phyloP scores from a whole-genome alignment of 2,113 vertebrate species.

The Phycodurus eques region DNA sequence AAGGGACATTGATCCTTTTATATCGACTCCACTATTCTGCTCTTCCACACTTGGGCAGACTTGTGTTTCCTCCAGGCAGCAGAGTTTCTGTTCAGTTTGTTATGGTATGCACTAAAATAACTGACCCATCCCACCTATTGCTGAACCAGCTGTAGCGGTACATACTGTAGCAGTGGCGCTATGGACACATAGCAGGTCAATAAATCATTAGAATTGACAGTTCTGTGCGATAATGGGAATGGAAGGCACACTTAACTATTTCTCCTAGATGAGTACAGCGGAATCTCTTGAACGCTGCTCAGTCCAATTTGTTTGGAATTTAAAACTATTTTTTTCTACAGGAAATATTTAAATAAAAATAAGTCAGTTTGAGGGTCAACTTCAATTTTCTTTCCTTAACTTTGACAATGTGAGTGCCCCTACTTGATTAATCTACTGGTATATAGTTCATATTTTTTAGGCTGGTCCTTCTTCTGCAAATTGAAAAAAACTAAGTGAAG shows the following conservation, averaged over 20 bases:
- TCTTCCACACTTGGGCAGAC: not conserved
- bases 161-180: no score
- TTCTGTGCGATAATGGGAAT: not conserved
- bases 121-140: not conserved
- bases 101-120: not conserved
- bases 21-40: not conserved
- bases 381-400: no score
- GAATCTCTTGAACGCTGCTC: no score
- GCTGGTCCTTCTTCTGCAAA: not conserved
- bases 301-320: no score
- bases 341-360: no score
- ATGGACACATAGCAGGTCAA: constrained; percentile 26
- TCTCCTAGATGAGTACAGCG: not conserved
- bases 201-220: not conserved
- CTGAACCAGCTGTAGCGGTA: not conserved
- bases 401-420: not conserved
- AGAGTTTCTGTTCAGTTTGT: not conserved
- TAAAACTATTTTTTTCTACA: no score
- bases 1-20: constrained; percentile 1
- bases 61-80: not conserved
- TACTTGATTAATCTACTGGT: not conserved
- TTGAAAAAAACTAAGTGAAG: not conserved
- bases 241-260: not conserved
- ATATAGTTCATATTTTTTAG: no score
- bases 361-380: no score